These are phyloP conservation scores for Nesidiocoris tenuis DNA, from an alignment of 2,888 invertebrate species.

Conservation along the genomic window DNA sequence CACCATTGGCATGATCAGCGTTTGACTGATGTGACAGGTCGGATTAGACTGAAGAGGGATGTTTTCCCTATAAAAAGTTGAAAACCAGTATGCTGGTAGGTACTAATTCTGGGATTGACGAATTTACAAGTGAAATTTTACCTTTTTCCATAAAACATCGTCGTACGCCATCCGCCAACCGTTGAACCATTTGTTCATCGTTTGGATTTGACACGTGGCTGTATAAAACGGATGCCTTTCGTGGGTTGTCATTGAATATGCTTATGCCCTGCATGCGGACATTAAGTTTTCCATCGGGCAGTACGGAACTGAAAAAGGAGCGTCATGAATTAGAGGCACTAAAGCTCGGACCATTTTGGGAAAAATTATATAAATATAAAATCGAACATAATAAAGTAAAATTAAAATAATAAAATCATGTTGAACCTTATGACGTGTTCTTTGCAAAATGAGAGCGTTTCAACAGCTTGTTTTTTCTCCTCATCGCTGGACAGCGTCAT, in stretches of 20 bases:
- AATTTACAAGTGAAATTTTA: no score
- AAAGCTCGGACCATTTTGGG: no score
- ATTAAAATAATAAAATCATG: no score
- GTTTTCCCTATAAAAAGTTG: no score
- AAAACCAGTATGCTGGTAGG: no score
- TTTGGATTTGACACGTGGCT: background rate
- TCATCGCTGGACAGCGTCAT: constrained; percentile 73
- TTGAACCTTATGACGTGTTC: constrained; percentile 65
- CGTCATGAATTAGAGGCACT: no score
- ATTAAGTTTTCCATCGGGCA: background rate
- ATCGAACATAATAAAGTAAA: no score
- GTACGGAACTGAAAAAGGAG: background rate
- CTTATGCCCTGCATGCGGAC: background rate
- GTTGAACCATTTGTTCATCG: constrained; percentile 4
- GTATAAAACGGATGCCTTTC: constrained; percentile 4
- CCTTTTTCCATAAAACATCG: constrained; percentile 10
- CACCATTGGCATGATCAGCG: no score
- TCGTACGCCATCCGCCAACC: background rate
- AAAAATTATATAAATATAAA: no score
- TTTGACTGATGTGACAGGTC: no score
- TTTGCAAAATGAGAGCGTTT: constrained; percentile 66
- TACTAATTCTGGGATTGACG: no score
- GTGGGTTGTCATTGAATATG: background rate
- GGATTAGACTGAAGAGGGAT: no score
- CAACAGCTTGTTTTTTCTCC: constrained; percentile 67